Evolutionary conservation across 2,797 vertebrate species (phyloP), one percentile per base, ranked within the genome.

Genomic region (Lindbergichthys nudifrons): DNA sequence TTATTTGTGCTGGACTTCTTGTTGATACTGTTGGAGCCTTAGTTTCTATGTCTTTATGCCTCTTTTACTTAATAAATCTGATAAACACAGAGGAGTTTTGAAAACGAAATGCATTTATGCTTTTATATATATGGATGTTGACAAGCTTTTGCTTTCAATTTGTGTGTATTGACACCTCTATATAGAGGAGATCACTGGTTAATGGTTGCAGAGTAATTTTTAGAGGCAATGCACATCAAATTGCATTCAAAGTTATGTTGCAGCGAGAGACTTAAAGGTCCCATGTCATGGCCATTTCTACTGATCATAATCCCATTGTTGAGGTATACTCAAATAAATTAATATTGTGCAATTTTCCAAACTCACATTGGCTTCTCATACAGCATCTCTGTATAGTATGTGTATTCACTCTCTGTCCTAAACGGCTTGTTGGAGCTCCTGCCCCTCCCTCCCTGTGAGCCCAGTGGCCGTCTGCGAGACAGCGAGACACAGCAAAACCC

Each of bases 61-160:
- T 65, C 3, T 45, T 56, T 48, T 43, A 56, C 41, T 42, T 45
- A 23, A 48, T 42, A 26, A 10, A 62, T 75, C 63, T 52, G n/a
- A 45, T 26, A 5, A 59, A 14, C 5, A 4, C 1, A 42, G 16
- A 57, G 10, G 5, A 36, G 10, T 62, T 69, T 66, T 63, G 2
- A 73, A 26, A 12, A 18, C 9, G 58, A 19, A 26, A 15, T 3
- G 19, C n/a, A 36, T 36, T 65, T 4, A 2, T 18, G 4, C 12
- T 75, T 45, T 64, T 4, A 41, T 26, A 18, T 10, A 12, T 30
- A 23, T 21, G n/a, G 47, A 43, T 47, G 30, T 42, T 65, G 16
- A 11, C 19, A 45, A 73, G 30, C 10, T n/a, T 43, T 57, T 41
- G 5, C n/a, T 3, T 36, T 58, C 54, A 16, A n/a, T 50, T 70